A percentile compares a stretch with the other conserved stretches of the same genome.
Evolutionary conservation across 2,797 vertebrate genomes (phyloP).

Genomic region (Smutsia temminckii): DNA sequence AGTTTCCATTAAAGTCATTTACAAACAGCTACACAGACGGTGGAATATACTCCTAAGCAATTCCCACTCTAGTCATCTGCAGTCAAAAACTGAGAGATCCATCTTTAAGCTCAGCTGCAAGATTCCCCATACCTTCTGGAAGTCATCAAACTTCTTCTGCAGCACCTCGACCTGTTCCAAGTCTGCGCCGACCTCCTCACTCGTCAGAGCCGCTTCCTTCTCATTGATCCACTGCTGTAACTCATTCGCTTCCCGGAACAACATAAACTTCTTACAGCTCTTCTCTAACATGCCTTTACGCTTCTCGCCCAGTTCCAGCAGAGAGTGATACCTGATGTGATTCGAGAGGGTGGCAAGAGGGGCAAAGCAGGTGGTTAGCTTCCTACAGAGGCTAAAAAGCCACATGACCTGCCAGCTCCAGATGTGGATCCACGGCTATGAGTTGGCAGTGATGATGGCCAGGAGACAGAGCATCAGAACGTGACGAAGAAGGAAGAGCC

Average conservation of each 20-base stretch:
- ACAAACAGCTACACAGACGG: neutral
- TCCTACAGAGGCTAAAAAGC: neutral
- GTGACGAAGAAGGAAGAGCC: neutral
- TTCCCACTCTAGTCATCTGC: neutral
- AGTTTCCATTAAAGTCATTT: neutral
- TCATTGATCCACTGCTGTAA: slow-evolving; percentile 99
- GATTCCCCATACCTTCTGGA: slow-evolving; percentile 92
- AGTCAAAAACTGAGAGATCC: neutral
- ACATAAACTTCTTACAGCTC: slow-evolving; percentile 99
- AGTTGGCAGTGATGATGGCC: neutral
- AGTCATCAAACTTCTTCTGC: slow-evolving; percentile 99
- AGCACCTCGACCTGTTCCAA: slow-evolving; percentile 99
- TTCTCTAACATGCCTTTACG: slow-evolving; percentile 99
- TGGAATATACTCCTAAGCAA: too few relatives aligned
- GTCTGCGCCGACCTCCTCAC: slow-evolving; percentile 95
- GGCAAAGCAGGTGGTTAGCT: neutral
- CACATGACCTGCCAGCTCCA: neutral
- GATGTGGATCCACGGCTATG: neutral
- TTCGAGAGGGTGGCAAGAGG: slow-evolving; percentile 16
- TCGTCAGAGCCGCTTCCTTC: slow-evolving; percentile 95
- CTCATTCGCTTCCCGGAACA: slow-evolving; percentile 98
- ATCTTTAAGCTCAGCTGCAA: neutral
- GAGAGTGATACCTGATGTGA: slow-evolving; percentile 91
- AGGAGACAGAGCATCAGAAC: neutral
- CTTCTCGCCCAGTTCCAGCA: slow-evolving; percentile 95